A percentile compares a stretch with the other conserved stretches of the same genome.
Evolutionary conservation across 2,113 vertebrate genomes (phyloP).

Genomic region (Hemibagrus wyckioides): DNA sequence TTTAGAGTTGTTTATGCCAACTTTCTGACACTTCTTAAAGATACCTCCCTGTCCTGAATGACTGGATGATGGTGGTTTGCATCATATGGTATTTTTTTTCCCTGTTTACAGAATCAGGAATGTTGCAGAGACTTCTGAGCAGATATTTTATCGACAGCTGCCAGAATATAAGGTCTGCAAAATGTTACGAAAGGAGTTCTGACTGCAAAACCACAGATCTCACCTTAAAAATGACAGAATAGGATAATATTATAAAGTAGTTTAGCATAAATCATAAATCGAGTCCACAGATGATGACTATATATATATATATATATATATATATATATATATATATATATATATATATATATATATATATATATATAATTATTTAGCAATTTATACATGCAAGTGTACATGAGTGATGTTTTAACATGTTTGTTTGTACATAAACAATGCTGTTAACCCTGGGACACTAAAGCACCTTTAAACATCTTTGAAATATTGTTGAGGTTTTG

Average conservation of each 20-base stretch:
- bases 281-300: not conserved
- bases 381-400: not conserved
- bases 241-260: not conserved
- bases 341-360: too few species aligned
- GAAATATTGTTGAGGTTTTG: not conserved
- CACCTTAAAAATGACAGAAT: not conserved
- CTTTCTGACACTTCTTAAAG: not conserved
- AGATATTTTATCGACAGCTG: slow-evolving; percentile 13
- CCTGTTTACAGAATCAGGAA: not conserved
- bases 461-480: not conserved
- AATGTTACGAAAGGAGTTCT: not conserved
- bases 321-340: too few species aligned
- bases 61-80: not conserved
- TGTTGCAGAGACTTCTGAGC: not conserved
- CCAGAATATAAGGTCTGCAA: not conserved
- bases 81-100: not conserved
- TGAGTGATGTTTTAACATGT: not conserved
- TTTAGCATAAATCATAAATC: not conserved
- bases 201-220: not conserved
- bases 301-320: too few species aligned
- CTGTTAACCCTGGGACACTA: not conserved
- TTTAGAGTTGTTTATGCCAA: not conserved
- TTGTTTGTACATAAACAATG: not conserved
- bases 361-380: not conserved
- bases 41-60: not conserved